A percentile compares a stretch with the other conserved stretches of the same genome.
Conservation (phyloP, 2,113 vertebrate species). For the Callorhinus ursinus region DNA sequence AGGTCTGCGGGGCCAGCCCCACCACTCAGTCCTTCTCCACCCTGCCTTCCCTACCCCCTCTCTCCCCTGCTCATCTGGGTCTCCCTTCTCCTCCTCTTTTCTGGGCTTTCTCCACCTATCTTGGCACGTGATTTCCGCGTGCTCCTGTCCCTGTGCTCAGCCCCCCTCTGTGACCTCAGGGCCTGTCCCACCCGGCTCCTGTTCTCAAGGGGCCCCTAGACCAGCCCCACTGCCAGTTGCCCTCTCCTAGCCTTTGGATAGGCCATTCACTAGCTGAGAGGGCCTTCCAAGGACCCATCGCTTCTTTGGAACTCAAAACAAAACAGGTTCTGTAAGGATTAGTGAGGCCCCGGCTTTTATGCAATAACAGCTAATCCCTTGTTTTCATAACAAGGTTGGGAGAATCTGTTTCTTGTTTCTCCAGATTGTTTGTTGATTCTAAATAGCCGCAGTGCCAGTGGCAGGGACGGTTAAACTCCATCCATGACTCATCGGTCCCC, state of each 20-base stretch:
- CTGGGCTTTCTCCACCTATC: background rate
- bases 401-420: background rate
- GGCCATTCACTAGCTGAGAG: background rate
- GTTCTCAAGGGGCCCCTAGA: background rate
- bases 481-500: background rate
- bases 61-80: background rate
- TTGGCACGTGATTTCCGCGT: accelerated
- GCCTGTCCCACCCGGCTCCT: background rate
- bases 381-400: background rate
- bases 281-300: background rate
- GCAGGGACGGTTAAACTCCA: background rate
- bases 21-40: background rate
- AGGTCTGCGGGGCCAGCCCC: background rate
- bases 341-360: background rate
- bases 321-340: background rate
- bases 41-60: too few species aligned
- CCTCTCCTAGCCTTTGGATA: background rate
- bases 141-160: background rate
- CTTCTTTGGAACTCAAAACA: background rate
- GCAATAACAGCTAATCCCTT: background rate
- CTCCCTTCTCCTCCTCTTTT: background rate
- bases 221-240: background rate
- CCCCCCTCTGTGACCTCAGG: background rate
- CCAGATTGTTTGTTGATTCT: background rate
- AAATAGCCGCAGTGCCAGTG: background rate